Evolutionary conservation across 1,140 invertebrate species (phyloP), one percentile per base, ranked within the genome.

Genomic region (Harpegnathos saltator): DNA sequence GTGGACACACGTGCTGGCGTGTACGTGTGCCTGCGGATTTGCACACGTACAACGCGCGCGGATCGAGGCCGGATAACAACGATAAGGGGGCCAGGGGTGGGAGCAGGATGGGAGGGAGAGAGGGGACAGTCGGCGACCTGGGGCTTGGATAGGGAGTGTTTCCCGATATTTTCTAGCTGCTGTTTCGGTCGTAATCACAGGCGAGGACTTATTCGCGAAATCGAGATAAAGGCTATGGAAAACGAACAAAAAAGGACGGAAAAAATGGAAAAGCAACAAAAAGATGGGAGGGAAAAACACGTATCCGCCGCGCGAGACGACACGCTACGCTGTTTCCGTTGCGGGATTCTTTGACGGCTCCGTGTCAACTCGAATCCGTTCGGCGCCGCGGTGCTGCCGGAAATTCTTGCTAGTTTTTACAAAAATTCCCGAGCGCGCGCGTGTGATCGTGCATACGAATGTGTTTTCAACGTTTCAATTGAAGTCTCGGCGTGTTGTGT

Each of bases 81-180:
- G 24, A 50, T 54, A 26, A 24, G 17, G 19, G 12, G 14, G 15
- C 0, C n/a, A n/a, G n/a, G n/a, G n/a, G n/a, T n/a, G n/a, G n/a
- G n/a, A n/a, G n/a, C n/a, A n/a, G n/a, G n/a, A n/a, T n/a, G n/a
- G n/a, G n/a, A n/a, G n/a, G n/a, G n/a, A n/a, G n/a, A n/a, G n/a
- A 19, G 14, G 15, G 4, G 58, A 75, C 22, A 48, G 33, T 17
- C 26, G n/a, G 52, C 38, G 19, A 17, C 15, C 17, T 15, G 17
- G 14, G 44, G 11, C 26, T n/a, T n/a, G n/a, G n/a, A n/a, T n/a
- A n/a, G n/a, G n/a, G n/a, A n/a, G 17, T 26, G 11, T 72, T 56
- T 50, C 2, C 22, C 82, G 50, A 84, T 85, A 80, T 84, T 85
- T 78, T 59, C 17, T 50, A 71, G 58, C 50, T 44, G 44, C 50